Percentiles rank a stretch among this genome's conserved stretches.
These are phyloP conservation scores for Gopherus flavomarginatus DNA, from an alignment of 2,113 vertebrate species.

Conservation along the genomic window DNA sequence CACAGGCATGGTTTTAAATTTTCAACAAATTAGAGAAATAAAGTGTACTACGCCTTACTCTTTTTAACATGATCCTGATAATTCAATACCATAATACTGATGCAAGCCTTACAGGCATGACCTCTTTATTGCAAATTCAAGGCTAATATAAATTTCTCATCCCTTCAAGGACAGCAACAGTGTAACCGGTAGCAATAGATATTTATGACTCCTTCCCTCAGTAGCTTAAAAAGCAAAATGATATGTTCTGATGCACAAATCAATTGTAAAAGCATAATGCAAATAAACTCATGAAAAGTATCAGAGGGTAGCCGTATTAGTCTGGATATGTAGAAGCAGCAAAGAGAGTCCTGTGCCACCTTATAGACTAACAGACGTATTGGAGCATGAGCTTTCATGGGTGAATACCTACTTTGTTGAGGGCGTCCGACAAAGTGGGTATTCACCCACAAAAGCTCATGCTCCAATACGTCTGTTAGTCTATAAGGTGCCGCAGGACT, in stretches of 20 bases:
- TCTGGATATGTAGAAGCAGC: no score
- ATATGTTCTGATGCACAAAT: not conserved
- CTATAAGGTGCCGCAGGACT: no score
- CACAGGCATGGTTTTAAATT: not conserved
- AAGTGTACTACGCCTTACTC: not conserved
- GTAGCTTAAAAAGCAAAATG: not conserved
- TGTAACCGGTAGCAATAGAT: not conserved
- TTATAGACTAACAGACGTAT: no score
- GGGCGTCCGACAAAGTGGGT: no score
- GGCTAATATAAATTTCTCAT: not conserved
- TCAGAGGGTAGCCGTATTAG: no score
- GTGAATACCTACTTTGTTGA: no score
- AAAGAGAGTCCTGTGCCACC: no score
- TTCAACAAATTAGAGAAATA: not conserved
- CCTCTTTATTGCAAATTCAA: not conserved
- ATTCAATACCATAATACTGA: not conserved
- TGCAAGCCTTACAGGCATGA: not conserved
- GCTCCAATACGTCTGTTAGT: no score
- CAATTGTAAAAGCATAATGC: not conserved
- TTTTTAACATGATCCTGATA: conserved; percentile 10
- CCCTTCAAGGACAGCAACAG: not conserved
- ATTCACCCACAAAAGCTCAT: no score
- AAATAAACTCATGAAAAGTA: not conserved
- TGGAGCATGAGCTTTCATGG: no score
- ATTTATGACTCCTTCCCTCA: not conserved